Evolutionary conservation across 1,140 invertebrate species (phyloP).

Genomic region (Lineus longissimus): DNA sequence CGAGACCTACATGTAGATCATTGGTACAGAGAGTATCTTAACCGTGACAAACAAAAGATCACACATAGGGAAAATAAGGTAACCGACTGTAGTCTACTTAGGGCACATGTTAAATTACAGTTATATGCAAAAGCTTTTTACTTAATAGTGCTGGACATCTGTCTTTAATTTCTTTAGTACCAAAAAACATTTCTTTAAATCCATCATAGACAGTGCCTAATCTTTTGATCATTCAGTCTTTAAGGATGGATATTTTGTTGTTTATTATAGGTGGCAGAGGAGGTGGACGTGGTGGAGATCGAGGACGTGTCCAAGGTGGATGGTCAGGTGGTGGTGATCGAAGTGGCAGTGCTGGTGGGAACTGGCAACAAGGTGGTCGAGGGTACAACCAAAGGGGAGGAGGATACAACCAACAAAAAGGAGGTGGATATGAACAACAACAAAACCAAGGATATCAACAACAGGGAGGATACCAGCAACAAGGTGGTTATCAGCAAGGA

Average conservation of each 20-base stretch:
- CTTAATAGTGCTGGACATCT: too few relatives aligned
- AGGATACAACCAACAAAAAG: constrained; percentile 29
- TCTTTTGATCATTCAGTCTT: background rate
- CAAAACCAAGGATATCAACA: constrained; percentile 7
- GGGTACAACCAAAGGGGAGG: constrained; percentile 29
- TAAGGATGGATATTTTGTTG: constrained; percentile 22
- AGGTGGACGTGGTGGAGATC: constrained; percentile 28
- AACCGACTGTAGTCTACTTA: too few relatives aligned
- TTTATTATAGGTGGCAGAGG: constrained; percentile 24
- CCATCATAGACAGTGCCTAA: too few relatives aligned
- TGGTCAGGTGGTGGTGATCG: constrained; percentile 17
- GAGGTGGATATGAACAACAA: constrained; percentile 9
- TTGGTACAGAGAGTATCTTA: too few relatives aligned
- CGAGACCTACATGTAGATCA: too few relatives aligned
- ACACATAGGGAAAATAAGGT: too few relatives aligned
- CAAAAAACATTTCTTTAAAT: too few relatives aligned
- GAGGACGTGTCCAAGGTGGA: constrained; percentile 33
- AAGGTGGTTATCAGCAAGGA: constrained; percentile 10
- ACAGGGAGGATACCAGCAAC: constrained; percentile 19
- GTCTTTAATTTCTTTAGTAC: too few relatives aligned
- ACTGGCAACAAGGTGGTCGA: constrained; percentile 24
- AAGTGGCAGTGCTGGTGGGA: background rate
- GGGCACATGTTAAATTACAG: too few relatives aligned
- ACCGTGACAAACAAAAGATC: too few relatives aligned
- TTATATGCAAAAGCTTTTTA: too few relatives aligned